A percentile compares a stretch with the other conserved stretches of the same genome.
Conservation (phyloP, 2,888 invertebrate genomes). For the Odiellus spinosus region DNA sequence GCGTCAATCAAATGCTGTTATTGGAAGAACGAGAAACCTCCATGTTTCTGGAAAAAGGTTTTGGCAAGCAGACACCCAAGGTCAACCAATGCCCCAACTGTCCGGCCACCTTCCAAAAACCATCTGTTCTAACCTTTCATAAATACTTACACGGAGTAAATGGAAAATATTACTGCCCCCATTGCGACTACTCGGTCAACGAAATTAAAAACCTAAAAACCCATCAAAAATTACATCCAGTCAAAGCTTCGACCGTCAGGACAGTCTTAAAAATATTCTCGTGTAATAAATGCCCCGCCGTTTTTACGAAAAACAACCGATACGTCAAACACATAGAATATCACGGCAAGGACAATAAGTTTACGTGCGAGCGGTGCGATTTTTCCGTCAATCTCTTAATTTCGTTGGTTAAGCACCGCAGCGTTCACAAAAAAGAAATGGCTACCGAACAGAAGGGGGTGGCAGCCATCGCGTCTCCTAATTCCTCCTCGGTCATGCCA, state of each 20-base stretch:
- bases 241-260: conserved; percentile 30
- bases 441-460: conserved; percentile 27
- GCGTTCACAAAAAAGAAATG: conserved; percentile 43
- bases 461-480: not conserved
- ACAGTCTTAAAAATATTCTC: conserved; percentile 1
- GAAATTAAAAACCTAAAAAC: conserved; percentile 49
- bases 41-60: not conserved
- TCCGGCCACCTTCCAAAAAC: conserved; percentile 55
- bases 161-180: conserved; percentile 48
- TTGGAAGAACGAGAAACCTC: conserved; percentile 14
- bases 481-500: not conserved
- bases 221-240: conserved; percentile 49
- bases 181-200: conserved; percentile 52
- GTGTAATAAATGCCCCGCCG: conserved; percentile 70
- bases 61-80: conserved; percentile 16
- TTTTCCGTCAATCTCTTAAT: conserved; percentile 75
- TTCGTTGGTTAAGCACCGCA: conserved; percentile 62
- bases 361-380: conserved; percentile 66
- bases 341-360: conserved; percentile 67
- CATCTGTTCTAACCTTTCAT: conserved; percentile 51
- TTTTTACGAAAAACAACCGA: conserved; percentile 68
- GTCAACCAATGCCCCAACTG: conserved; percentile 37
- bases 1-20: conserved; percentile 15
- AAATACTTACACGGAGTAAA: conserved; percentile 46
- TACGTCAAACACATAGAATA: conserved; percentile 64